Evolutionary conservation across 53 echinoderm and acorn worm species (phyloP), one percentile per base, ranked within the genome.

Genomic region (Astropecten irregularis): DNA sequence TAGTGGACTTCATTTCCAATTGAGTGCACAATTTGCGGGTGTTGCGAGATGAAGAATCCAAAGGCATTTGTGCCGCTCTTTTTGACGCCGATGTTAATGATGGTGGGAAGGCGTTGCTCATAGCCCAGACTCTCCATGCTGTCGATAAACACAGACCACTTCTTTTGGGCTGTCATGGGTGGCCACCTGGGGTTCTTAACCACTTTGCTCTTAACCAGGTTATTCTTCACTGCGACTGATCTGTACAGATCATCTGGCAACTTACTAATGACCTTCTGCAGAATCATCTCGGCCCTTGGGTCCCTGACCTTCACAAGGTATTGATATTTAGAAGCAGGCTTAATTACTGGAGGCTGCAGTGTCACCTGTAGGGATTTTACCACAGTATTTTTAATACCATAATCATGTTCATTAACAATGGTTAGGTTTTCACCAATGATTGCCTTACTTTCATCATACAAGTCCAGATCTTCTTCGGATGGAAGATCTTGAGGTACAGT

Each of bases 1-100:
- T 86, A 93, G 38, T 93, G 93, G 0, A 87, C 71, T 54, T 93
- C 93, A 16, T 72, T 76, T 4, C 76, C 73, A 13, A 86, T 46
- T 0, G 93, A 31, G 27, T 72, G 82, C 0, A 71, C 73, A 19
- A 89, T 74, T 11, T 83, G 65, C 5, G 88, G 88, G 51, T 88
- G 88, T 19, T 71, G 47, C 5, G 29, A 14, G 4, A 83, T 18
- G 55, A 76, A 84, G 20, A 27, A 51, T 14, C 57, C 22, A 40
- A 89, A 44, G 3, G 76, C 30, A 6, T 73, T 89, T 18, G 89
- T 89, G 19, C 89, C 89, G 31, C 46, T 27, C 54, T 89, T 89
- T 44, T 89, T 89, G 40, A 55, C 89, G 16, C 89, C 89, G 13
- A 89, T 84, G 13, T 51, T 66, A 9, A 89, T 76, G 13, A 84